Percentiles rank a stretch among this genome's conserved stretches.
Evolutionary conservation across 2,888 invertebrate genomes (phyloP).

Genomic region (Trissonchulus sp.): DNA sequence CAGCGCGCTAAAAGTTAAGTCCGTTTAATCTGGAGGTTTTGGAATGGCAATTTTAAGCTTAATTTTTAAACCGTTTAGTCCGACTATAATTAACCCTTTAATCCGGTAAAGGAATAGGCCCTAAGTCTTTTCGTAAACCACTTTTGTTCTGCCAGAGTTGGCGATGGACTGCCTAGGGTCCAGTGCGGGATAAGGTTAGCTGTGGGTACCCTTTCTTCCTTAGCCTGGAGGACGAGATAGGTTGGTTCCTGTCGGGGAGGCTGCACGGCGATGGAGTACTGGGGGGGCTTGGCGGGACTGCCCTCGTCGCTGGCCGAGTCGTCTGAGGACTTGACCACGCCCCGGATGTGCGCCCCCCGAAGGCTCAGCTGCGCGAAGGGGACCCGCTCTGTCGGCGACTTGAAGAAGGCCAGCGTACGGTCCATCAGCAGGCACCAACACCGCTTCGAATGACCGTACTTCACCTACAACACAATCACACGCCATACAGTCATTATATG

Average conservation of each 20-base stretch:
- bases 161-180: too few species aligned
- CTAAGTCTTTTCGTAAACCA: too few species aligned
- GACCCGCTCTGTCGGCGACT: slow-evolving; percentile 82
- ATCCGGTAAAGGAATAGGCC: too few species aligned
- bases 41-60: too few species aligned
- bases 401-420: slow-evolving; percentile 94
- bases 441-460: slow-evolving; percentile 89
- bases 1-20: too few species aligned
- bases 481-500: too few species aligned
- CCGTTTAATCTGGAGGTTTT: too few species aligned
- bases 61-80: too few species aligned
- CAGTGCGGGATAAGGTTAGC: too few species aligned
- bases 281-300: slow-evolving; percentile 9
- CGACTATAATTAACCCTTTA: too few species aligned
- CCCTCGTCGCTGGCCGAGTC: slow-evolving; percentile 72
- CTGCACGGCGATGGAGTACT: slow-evolving; percentile 68
- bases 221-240: slow-evolving; percentile 80
- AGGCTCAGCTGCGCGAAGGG: slow-evolving; percentile 91
- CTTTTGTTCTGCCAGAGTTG: too few species aligned
- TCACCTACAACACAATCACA: slow-evolving; percentile 59
- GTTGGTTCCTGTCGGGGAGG: slow-evolving; percentile 87
- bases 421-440: slow-evolving; percentile 94
- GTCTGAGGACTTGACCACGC: slow-evolving; percentile 68
- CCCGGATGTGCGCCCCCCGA: slow-evolving; percentile 87
- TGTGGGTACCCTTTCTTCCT: slow-evolving; percentile 93